Base-by-base conservation (phyloP, 2,888 invertebrate species). In the Drosophila setosimentum region DNA sequence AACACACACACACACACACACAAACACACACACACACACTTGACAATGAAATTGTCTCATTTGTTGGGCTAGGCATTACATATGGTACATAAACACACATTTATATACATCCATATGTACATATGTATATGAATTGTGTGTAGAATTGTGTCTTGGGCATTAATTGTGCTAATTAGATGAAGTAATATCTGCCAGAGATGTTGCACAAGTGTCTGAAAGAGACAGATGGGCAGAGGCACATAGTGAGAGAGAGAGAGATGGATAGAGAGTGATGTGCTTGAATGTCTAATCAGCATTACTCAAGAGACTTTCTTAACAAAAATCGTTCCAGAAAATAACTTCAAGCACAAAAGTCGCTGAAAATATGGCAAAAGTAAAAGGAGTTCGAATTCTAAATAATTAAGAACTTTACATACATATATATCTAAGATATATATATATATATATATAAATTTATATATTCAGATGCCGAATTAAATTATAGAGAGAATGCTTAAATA, bases 91-190 rank as follows among this genome's bases (percentile, higher is more conserved):
- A 45, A 45, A 16, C 24, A 2, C 7, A 49, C 30, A 33, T 55
- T 37, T 58, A 49, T 6, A 16, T 53, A 7, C 24, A 5, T 45
- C 10, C 13, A 2, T 29, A 7, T 60, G 21, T 53, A 35, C 0
- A 11, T 42, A 8, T 58, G 7, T 57, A n/a, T 32, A 1, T 27
- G n/a, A n/a, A 4, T 61, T 59, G 42, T 59, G 21, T 54, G 29
- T 48, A 67, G 60, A 76, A 68, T 45, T 62, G 55, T 72, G 76
- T 63, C 73, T 73, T 61, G 77, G 68, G 63, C 68, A 73, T 24
- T 73, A 73, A 76, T 76, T 75, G 76, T 55, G 76, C 72, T 72
- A 79, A 79, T 78, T 78, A 72, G 75, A 58, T 55, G 61, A 64
- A 69, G 62, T 76, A 78, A 78, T 75, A 35, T 29, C 60, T 51